Percentiles rank a stretch among this genome's conserved stretches.
Evolutionary conservation across 2,888 invertebrate species (phyloP).

Genomic region (Xestia ashworthii): DNA sequence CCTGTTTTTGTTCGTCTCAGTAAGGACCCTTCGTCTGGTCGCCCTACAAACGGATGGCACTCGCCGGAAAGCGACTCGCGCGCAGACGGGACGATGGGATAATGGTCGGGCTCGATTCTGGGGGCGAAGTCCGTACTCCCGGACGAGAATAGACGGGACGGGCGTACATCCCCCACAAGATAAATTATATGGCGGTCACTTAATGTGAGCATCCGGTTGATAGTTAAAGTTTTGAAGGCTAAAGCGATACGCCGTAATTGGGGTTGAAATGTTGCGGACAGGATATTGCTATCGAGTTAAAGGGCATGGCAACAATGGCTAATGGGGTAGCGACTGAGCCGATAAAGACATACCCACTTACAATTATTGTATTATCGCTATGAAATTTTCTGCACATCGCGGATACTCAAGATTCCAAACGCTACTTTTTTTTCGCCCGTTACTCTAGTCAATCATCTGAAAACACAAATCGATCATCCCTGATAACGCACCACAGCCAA

Average conservation of each 20-base stretch:
- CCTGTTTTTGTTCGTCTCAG: constrained; percentile 14
- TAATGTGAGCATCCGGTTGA: constrained; percentile 49
- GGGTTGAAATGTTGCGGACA: constrained; percentile 43
- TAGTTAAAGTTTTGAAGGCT: constrained; percentile 42
- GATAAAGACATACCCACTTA: neutral
- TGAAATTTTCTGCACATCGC: neutral
- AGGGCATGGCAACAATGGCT: neutral
- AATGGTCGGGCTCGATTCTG: constrained; percentile 72
- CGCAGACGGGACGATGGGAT: constrained; percentile 78
- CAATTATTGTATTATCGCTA: neutral
- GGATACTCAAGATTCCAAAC: neutral
- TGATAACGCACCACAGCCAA: constrained; percentile 35
- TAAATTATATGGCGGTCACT: constrained; percentile 38
- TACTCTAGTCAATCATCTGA: constrained; percentile 8
- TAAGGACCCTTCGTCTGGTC: constrained; percentile 44
- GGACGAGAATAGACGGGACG: constrained; percentile 65
- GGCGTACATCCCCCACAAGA: constrained; percentile 54
- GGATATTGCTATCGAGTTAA: constrained; percentile 42
- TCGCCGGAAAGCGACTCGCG: constrained; percentile 77
- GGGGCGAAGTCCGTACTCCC: constrained; percentile 79
- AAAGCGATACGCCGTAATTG: constrained; percentile 35
- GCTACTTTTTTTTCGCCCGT: too few relatives aligned
- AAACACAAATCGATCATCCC: constrained; percentile 46
- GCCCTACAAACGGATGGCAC: constrained; percentile 70
- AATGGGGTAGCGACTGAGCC: neutral